phyloP scores from a whole-genome alignment of 1,140 invertebrate species.

The Pseudoatta argentina region DNA sequence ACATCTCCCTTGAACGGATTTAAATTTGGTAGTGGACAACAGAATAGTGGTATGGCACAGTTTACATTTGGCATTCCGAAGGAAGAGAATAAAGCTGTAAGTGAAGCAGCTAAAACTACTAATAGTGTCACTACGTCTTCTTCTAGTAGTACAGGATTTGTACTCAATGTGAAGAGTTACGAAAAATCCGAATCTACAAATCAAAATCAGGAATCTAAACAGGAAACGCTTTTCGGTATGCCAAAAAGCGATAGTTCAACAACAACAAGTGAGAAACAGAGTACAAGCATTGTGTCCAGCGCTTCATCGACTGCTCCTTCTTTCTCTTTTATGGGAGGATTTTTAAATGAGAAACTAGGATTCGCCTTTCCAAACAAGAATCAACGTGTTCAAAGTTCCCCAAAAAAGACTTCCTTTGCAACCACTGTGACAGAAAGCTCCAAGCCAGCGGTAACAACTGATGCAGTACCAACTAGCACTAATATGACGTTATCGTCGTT shows the following conservation, averaged over 20 bases:
- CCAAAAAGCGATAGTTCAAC: slow-evolving; percentile 69
- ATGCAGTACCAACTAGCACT: slow-evolving; percentile 1
- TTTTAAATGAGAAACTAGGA: slow-evolving; percentile 48
- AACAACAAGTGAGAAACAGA: slow-evolving; percentile 39
- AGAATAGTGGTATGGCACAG: slow-evolving; percentile 41
- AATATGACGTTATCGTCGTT: slow-evolving; percentile 7
- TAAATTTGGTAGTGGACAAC: slow-evolving; percentile 70
- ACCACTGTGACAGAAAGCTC: slow-evolving; percentile 11
- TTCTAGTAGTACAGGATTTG: slow-evolving; percentile 34
- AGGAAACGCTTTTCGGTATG: slow-evolving; percentile 77
- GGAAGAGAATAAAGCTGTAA: slow-evolving; percentile 61
- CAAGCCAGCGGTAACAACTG: slow-evolving; percentile 25
- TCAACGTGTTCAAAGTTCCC: slow-evolving; percentile 17
- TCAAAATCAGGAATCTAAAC: slow-evolving; percentile 25
- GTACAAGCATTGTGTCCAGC: slow-evolving; percentile 19
- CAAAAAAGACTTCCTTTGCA: background rate
- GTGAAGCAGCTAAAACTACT: slow-evolving; percentile 32
- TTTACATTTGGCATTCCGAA: slow-evolving; percentile 83
- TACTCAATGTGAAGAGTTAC: slow-evolving; percentile 17
- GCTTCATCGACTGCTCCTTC: slow-evolving; percentile 19
- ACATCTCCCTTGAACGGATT: slow-evolving; percentile 74
- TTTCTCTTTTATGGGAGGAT: slow-evolving; percentile 58
- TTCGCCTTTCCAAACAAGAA: background rate
- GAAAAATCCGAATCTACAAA: slow-evolving; percentile 50
- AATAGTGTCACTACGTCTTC: slow-evolving; percentile 8